Base-by-base conservation (phyloP, 2,797 vertebrate genomes). In the Sebastes variabilis region DNA sequence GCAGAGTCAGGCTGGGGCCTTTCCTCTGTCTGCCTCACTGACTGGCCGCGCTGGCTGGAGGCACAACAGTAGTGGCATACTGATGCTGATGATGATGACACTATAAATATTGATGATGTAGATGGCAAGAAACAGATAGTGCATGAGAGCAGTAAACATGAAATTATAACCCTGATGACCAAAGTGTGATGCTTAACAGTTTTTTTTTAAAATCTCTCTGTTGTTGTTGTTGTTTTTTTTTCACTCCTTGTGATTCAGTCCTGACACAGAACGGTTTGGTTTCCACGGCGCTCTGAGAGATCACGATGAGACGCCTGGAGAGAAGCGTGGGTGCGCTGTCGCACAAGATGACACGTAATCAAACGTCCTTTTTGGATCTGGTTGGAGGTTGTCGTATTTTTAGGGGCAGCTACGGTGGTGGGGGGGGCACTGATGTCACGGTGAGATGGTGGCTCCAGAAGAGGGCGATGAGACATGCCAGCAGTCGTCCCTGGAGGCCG, bases 1-100 rank as follows among this genome's bases (percentile, higher is more conserved):
- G 89, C 90, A 91, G 91, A 90, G 83, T 87, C 79, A 81, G 84
- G 69, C 89, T 58, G 82, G 77, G 91, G 87, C 85, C 83, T 92
- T 82, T 85, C 72, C 88, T 88, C 83, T 81, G 88, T 90, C 84
- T 91, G 91, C 87, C 81, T 89, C 81, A 3, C 71, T 86, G 88
- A 75, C 74, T 86, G 86, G 75, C 81, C 83, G 42, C 20, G 27
- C 84, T 72, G 76, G 81, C 83, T 86, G 75, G 81, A 87, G 80
- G 86, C 87, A 59, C 70, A 71, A 55, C 83, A 25, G 84, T 61
- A 46, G 78, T 59, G 75, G 83, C 86, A 88, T 87, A 86, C 86
- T 88, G 86, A 92, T 88, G 86, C 68, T 60, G 88, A 11, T 66
- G 70, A 66, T 71, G 86, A 79, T 89, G 84, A 88, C 75, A 69